phyloP scores from a whole-genome alignment of 64 coral and sea anemone genomes.

The Acropora tenuis region DNA sequence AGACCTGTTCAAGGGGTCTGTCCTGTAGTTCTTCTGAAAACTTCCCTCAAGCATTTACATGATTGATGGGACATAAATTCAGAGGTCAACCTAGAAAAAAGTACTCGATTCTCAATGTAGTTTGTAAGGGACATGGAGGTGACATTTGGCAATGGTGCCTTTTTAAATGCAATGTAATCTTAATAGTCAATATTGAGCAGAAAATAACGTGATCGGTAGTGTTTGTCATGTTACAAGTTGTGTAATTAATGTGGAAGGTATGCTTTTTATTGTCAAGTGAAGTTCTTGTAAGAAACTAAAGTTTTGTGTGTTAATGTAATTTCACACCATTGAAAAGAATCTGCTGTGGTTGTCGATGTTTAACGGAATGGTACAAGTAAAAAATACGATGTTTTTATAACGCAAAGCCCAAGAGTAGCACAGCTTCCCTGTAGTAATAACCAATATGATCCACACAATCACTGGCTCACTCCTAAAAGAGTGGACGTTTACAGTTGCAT shows the following conservation, averaged over 20 bases:
- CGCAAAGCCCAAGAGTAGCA: neutral
- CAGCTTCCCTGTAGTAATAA: no score
- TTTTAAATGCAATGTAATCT: neutral
- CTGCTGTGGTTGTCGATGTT: neutral
- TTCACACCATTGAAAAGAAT: neutral
- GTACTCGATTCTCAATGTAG: neutral
- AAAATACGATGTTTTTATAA: neutral
- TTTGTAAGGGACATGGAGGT: neutral
- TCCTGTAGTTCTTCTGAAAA: neutral
- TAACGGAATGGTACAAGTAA: neutral
- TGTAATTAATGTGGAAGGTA: neutral
- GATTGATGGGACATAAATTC: neutral
- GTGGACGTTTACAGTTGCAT: no score
- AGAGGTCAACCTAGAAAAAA: neutral
- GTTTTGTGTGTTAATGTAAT: neutral
- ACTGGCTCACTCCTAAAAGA: no score
- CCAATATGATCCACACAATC: no score
- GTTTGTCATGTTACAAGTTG: neutral
- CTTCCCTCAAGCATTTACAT: neutral
- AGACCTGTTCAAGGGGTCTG: neutral
- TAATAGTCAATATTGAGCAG: neutral
- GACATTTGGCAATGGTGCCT: neutral
- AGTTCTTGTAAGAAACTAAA: neutral
- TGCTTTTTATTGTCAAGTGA: neutral
- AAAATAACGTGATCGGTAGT: neutral